These are phyloP conservation scores for Microvelia longipes DNA, from an alignment of 1,140 invertebrate genomes.

Conservation along the genomic window DNA sequence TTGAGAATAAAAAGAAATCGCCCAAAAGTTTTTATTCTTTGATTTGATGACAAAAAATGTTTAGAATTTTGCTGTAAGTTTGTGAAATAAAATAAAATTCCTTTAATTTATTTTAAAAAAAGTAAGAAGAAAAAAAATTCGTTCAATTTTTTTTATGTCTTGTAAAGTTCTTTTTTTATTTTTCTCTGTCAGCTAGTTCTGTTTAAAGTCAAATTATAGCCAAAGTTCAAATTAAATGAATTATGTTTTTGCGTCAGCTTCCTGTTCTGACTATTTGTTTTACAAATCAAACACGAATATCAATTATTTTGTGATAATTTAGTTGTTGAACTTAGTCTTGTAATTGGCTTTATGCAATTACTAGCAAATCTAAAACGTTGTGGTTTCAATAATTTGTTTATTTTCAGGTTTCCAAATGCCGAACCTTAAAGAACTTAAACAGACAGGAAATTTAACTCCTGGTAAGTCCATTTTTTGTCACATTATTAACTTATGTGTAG, in stretches of 20 bases:
- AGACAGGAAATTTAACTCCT: slow-evolving; percentile 69
- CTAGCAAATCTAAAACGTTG: background rate
- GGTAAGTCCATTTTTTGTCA: slow-evolving; percentile 40
- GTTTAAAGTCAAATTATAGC: background rate
- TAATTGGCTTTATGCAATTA: background rate
- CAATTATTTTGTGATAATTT: background rate
- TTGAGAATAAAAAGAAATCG: too few relatives aligned
- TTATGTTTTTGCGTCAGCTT: background rate
- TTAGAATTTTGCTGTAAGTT: too few relatives aligned
- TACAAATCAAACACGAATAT: too few relatives aligned
- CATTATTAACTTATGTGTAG: background rate
- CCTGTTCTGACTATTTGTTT: too few relatives aligned
- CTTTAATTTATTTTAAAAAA: too few relatives aligned
- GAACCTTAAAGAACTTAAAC: slow-evolving; percentile 64
- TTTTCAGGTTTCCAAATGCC: slow-evolving; percentile 17
- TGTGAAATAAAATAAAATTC: too few relatives aligned
- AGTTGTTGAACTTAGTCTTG: background rate
- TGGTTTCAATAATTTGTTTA: slow-evolving; percentile 6
- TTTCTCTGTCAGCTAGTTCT: too few relatives aligned
- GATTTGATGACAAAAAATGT: too few relatives aligned
- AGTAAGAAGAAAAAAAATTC: too few relatives aligned
- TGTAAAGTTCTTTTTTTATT: too few relatives aligned
- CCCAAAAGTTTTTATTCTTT: too few relatives aligned
- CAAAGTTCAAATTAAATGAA: background rate
- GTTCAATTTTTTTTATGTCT: too few relatives aligned